phyloP scores from a whole-genome alignment of 1,140 invertebrate species.

The Drosophila malerkotliana region DNA sequence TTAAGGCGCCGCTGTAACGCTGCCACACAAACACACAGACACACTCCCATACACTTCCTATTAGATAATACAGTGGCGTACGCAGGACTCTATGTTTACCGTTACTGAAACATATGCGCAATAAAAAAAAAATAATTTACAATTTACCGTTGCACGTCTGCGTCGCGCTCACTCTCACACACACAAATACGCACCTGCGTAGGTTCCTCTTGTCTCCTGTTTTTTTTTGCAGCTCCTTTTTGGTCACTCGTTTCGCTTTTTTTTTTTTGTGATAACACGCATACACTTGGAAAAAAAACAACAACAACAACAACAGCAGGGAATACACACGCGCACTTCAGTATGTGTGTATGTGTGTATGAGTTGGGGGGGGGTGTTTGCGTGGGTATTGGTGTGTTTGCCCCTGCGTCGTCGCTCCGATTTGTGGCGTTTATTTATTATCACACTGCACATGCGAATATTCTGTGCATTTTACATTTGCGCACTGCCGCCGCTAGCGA shows the following conservation, averaged over 20 bases:
- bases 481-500: slow-evolving; percentile 49
- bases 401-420: slow-evolving; percentile 64
- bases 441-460: slow-evolving; percentile 61
- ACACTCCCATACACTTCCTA: background rate
- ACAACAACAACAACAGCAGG: background rate
- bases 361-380: slow-evolving; percentile 38
- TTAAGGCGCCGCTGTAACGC: slow-evolving; percentile 62
- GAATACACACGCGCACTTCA: slow-evolving; percentile 20
- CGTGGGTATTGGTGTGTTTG: slow-evolving; percentile 58
- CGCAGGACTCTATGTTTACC: slow-evolving; percentile 1
- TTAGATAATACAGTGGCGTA: slow-evolving; percentile 4
- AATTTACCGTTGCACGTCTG: slow-evolving; percentile 87
- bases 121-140: slow-evolving; percentile 85
- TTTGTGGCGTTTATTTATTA: slow-evolving; percentile 64
- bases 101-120: slow-evolving; percentile 38
- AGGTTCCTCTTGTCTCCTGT: background rate
- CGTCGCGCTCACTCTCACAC: slow-evolving; percentile 84
- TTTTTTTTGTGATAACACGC: slow-evolving; percentile 31
- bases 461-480: slow-evolving; percentile 73
- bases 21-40: slow-evolving; percentile 8
- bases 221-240: background rate
- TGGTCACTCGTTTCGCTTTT: background rate
- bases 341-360: background rate
- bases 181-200: slow-evolving; percentile 23
- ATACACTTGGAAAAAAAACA: slow-evolving; percentile 9